Percentiles rank a stretch among this genome's conserved stretches.
Evolutionary conservation across 2,888 invertebrate genomes (phyloP).

Genomic region (Parapristionchus giblindavisi): DNA sequence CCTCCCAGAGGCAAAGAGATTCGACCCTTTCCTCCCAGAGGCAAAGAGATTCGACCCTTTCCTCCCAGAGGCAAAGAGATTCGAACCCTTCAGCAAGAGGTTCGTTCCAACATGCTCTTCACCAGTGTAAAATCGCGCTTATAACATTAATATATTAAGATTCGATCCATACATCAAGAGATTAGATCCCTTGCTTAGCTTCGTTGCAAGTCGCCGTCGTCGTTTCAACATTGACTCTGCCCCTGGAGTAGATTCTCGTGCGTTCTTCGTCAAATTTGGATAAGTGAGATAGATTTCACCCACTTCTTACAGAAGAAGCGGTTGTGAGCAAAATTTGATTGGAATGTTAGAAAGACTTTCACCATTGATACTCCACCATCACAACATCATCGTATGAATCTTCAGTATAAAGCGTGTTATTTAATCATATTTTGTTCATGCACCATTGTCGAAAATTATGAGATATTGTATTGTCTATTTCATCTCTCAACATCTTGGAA

Average conservation of each 20-base stretch:
- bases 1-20: background rate
- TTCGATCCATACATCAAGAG: constrained; percentile 42
- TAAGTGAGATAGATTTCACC: background rate
- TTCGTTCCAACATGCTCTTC: background rate
- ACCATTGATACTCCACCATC: too few relatives aligned
- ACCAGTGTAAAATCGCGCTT: background rate
- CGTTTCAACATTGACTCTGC: background rate
- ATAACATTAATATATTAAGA: constrained; percentile 1
- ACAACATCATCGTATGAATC: too few relatives aligned
- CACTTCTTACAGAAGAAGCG: too few relatives aligned
- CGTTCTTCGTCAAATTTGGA: constrained; percentile 34
- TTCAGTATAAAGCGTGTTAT: too few relatives aligned
- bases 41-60: constrained; percentile 43
- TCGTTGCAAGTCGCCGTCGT: constrained; percentile 4
- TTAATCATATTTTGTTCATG: too few relatives aligned
- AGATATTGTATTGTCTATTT: too few relatives aligned
- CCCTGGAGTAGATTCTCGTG: constrained; percentile 20
- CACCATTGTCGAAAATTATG: too few relatives aligned
- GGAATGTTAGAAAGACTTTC: too few relatives aligned
- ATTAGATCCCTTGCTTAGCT: constrained; percentile 42
- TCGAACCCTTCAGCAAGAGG: constrained; percentile 35
- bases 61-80: constrained; percentile 41
- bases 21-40: background rate
- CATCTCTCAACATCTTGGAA: too few relatives aligned
- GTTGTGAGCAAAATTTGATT: too few relatives aligned